Percentiles rank a stretch among this genome's conserved stretches.
Conservation (phyloP, 2,888 invertebrate genomes). For the Cheilosia vernalis region DNA sequence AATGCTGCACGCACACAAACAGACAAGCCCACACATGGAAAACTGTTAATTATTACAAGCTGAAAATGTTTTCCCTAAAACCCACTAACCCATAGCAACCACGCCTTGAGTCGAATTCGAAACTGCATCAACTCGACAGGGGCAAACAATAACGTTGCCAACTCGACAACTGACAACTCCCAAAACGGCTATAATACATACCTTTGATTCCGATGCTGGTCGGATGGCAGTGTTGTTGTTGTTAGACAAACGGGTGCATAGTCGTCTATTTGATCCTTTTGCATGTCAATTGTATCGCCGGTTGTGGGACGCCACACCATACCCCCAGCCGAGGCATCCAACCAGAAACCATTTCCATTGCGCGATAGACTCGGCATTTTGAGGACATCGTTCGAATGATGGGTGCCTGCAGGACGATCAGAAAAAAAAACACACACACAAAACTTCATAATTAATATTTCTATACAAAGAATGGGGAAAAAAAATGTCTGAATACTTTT, state of each 20-base stretch:
- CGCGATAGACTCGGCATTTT: constrained; percentile 83
- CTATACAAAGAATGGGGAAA: constrained; percentile 28
- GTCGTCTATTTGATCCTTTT: constrained; percentile 83
- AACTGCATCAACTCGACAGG: constrained; percentile 33
- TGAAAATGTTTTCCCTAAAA: not conserved
- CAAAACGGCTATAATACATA: constrained; percentile 22
- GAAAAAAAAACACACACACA: constrained; percentile 5
- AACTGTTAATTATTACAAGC: constrained; percentile 15
- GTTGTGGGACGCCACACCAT: constrained; percentile 83
- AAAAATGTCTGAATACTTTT: constrained; percentile 34
- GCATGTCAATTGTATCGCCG: constrained; percentile 81
- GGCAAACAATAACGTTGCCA: constrained; percentile 12
- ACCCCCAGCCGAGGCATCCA: constrained; percentile 83
- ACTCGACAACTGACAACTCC: constrained; percentile 9
- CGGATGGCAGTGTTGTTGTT: constrained; percentile 69
- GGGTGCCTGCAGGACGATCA: constrained; percentile 79
- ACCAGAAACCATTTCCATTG: constrained; percentile 83
- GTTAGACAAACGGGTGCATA: constrained; percentile 83
- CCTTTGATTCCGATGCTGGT: constrained; percentile 75
- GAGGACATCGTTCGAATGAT: constrained; percentile 82
- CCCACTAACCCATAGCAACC: not conserved
- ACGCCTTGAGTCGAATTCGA: constrained; percentile 38
- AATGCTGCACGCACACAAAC: not conserved
- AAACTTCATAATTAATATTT: constrained; percentile 68
- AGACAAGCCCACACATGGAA: constrained; percentile 19